Evolutionary conservation across 2,797 vertebrate genomes (phyloP).

Genomic region (Ceryle rudis): DNA sequence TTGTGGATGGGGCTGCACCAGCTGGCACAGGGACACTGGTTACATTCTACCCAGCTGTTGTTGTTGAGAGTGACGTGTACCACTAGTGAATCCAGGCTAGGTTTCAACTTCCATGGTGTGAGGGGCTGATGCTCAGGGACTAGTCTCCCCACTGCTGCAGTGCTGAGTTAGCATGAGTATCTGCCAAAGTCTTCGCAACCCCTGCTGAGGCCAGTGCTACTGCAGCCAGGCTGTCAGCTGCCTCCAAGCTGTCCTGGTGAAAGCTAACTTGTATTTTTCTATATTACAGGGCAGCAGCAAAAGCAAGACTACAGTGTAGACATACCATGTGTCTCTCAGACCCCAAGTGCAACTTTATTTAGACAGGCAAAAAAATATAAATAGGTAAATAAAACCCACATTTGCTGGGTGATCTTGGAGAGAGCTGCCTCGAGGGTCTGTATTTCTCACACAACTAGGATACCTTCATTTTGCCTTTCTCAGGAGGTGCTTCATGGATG

Average conservation of each 20-base stretch:
- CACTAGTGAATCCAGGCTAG: neutral
- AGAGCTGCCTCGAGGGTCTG: constrained; percentile 73
- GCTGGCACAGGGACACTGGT: neutral
- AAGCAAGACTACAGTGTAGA: constrained; percentile 71
- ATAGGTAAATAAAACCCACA: constrained; percentile 32
- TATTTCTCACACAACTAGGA: constrained; percentile 80
- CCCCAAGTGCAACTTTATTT: constrained; percentile 68
- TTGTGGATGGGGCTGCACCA: constrained; percentile 1
- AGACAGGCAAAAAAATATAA: constrained; percentile 58
- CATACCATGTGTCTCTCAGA: constrained; percentile 46
- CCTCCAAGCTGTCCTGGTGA: neutral
- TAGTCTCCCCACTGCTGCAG: neutral
- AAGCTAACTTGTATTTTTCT: constrained; percentile 31
- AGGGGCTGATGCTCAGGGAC: neutral
- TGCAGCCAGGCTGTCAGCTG: neutral
- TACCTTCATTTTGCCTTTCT: constrained; percentile 96
- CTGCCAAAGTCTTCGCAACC: neutral
- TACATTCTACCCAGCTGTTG: neutral
- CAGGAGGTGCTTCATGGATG: constrained; percentile 84
- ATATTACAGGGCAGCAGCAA: constrained; percentile 45
- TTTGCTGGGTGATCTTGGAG: constrained; percentile 60
- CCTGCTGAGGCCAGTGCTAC: neutral
- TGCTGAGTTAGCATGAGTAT: neutral
- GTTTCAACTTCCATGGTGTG: neutral
- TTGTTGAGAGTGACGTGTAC: rapidly evolving